Conservation (phyloP, 2,797 vertebrate genomes). For the Sebastes melanostomus region DNA sequence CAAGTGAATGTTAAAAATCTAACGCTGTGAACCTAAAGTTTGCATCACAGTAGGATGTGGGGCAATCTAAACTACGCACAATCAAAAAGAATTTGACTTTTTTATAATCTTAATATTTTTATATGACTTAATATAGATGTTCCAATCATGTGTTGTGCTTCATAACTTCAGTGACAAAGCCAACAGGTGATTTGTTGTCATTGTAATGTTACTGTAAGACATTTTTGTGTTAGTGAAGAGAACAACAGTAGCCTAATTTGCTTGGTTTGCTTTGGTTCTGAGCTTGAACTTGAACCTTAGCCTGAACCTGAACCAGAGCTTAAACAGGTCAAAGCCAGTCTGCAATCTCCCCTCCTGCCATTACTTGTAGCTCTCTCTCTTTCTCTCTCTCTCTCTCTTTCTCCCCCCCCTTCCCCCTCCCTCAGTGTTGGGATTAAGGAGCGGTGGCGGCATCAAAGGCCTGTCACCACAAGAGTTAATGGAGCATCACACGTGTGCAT, state of each 20-base stretch:
- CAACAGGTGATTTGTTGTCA: not conserved
- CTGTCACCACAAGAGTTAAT: conserved; percentile 80
- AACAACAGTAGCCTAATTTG: not conserved
- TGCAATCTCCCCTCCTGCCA: not conserved
- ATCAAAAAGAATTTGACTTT: not conserved
- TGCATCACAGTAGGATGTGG: not conserved
- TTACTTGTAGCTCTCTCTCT: not conserved
- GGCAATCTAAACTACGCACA: not conserved
- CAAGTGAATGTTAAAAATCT: not conserved
- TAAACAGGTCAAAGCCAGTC: conserved; percentile 23
- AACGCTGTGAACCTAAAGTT: not conserved
- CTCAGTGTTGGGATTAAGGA: conserved; percentile 69
- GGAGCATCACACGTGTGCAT: conserved; percentile 73
- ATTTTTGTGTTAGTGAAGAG: not conserved
- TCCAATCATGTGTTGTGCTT: not conserved
- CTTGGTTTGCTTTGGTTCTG: not conserved
- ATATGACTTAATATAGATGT: too few relatives aligned
- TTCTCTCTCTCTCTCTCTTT: not conserved
- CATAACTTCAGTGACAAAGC: not conserved
- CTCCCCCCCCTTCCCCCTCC: not conserved
- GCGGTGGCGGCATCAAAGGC: conserved; percentile 72
- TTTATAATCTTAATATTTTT: too few relatives aligned
- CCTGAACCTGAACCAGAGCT: conserved; percentile 30
- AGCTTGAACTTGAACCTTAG: conserved; percentile 34
- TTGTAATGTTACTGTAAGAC: not conserved